Base-by-base conservation (phyloP, 1,140 invertebrate species). In the Magallana ariakensis region DNA sequence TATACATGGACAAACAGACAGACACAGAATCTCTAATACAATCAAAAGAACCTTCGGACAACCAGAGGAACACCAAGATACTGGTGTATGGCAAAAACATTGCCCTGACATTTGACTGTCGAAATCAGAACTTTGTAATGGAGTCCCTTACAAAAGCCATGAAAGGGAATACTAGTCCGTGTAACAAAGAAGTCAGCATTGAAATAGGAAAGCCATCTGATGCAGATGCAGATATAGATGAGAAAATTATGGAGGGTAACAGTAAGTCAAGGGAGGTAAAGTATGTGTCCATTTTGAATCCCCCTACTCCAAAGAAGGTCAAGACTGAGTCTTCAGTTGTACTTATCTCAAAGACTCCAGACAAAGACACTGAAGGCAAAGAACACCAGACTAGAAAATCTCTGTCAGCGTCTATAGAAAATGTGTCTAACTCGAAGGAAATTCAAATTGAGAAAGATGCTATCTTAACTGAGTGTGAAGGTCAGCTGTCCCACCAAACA, bases 31-130 rank as follows among this genome's bases (percentile, higher is more conserved):
- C 7, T 53, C n/a, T 54, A 53, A 22, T 46, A 19, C 80, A 53
- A 6, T 13, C 15, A n/a, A 83, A 86, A 22, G 70, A 33, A 53
- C 26, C 19, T 22, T 53, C 60, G 80, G 81, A 57, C 62, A 58
- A 62, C 19, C 85, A 85, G 75, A 87, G 87, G 85, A 89, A 89
- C 54, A 87, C 88, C 8, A 89, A 89, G 87, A 84, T 89, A 19
- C 70, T 86, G 56, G 85, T 87, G n/a, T 86, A 87, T 87, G 88
- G 88, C 46, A 89, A 89, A 85, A 89, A 85, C 11, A 89, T 89
- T 70, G 85, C 85, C 10, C 22, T 89, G 13, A 89, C 88, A 58
- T 89, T 89, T 87, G 88, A 88, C 22, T 85, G 85, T 58, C 82
- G 85, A 70, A 81, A 88, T 82, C 56, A 84, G 70, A 81, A 75